phyloP scores from a whole-genome alignment of 1,140 invertebrate species.

The Panagrolaimus sp. region DNA sequence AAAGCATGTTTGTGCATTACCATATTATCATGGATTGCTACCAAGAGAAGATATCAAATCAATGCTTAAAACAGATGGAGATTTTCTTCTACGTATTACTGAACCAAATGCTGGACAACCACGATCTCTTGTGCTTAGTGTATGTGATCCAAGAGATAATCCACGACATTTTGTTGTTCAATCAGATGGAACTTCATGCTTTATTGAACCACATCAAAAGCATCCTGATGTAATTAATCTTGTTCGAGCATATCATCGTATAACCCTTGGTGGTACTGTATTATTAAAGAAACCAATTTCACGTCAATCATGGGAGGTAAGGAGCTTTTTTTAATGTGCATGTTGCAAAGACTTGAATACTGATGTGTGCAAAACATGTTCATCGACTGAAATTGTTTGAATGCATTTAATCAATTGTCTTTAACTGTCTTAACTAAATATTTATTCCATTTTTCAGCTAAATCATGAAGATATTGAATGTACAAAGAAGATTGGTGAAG shows the following conservation, averaged over 20 bases:
- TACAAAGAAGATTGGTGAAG: conserved; percentile 34
- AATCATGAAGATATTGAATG: conserved; percentile 25
- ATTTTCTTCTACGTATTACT: conserved; percentile 15
- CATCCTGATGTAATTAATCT: background rate
- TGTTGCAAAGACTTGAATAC: too few species aligned
- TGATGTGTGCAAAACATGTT: too few species aligned
- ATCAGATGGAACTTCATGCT: background rate
- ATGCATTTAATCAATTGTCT: too few species aligned
- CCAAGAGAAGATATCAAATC: conserved; percentile 20
- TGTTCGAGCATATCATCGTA: conserved; percentile 9
- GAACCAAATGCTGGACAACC: conserved; percentile 10
- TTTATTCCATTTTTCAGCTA: background rate
- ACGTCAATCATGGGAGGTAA: conserved; percentile 1
- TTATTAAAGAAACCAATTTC: conserved; percentile 7
- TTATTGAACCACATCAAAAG: background rate
- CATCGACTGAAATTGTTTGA: too few species aligned
- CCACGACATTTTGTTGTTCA: background rate
- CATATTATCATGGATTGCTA: conserved; percentile 13
- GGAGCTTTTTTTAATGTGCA: background rate
- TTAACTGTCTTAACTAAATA: too few species aligned
- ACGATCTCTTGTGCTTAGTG: background rate
- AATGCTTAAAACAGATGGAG: conserved; percentile 20
- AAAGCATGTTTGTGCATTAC: background rate
- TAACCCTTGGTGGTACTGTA: background rate
- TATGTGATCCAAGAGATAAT: conserved; percentile 13